A percentile compares a stretch with the other conserved stretches of the same genome.
Conservation (phyloP, 2,888 invertebrate genomes). For the Homarus gammarus region DNA sequence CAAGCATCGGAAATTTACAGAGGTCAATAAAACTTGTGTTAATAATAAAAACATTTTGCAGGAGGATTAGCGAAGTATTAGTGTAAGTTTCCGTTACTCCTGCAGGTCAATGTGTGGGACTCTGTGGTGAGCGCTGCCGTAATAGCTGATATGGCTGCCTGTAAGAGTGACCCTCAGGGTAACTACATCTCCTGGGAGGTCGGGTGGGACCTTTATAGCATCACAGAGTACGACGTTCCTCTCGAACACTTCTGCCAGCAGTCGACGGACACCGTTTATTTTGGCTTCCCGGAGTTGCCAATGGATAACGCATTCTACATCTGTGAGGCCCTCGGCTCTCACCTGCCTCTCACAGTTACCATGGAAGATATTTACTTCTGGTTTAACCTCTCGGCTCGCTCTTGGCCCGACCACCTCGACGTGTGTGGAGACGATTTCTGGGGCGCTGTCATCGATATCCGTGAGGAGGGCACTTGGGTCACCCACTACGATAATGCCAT, state of each 20-base stretch:
- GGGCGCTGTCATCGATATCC: slow-evolving; percentile 33
- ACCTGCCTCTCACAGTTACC: slow-evolving; percentile 35
- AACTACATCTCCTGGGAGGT: slow-evolving; percentile 71
- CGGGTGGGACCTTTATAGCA: slow-evolving; percentile 44
- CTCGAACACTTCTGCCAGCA: slow-evolving; percentile 46
- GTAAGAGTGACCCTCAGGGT: slow-evolving; percentile 59
- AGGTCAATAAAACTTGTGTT: no score
- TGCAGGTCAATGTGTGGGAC: slow-evolving; percentile 72
- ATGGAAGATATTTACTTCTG: background rate
- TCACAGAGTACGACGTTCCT: slow-evolving; percentile 18
- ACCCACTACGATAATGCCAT: slow-evolving; percentile 16
- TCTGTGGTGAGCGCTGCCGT: slow-evolving; percentile 7
- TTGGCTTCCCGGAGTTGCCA: slow-evolving; percentile 47
- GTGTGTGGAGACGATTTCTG: slow-evolving; percentile 39
- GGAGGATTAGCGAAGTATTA: no score
- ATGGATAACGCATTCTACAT: slow-evolving; percentile 43
- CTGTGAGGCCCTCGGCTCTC: slow-evolving; percentile 67
- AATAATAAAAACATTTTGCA: no score
- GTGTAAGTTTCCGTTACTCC: no score
- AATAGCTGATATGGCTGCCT: slow-evolving; percentile 53
- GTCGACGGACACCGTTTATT: slow-evolving; percentile 22
- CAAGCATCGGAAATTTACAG: no score
- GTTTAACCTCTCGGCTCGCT: background rate
- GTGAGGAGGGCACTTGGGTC: slow-evolving; percentile 52
- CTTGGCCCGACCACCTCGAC: background rate